These are phyloP conservation scores for Odontamblyopus rebecca DNA, from an alignment of 2,797 vertebrate genomes.

Conservation along the genomic window DNA sequence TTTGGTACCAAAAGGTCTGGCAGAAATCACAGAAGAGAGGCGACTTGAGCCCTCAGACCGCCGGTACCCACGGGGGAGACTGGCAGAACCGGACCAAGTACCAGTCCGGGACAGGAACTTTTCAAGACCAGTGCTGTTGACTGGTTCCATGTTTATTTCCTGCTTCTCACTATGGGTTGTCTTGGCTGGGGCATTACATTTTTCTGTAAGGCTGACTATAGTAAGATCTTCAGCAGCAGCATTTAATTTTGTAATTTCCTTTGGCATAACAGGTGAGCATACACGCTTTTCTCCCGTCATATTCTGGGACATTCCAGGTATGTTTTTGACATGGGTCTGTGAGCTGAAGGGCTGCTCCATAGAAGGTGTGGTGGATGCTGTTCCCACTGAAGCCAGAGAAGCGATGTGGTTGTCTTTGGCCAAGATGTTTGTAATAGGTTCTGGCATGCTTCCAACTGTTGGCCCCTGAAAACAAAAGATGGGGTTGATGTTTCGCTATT, in stretches of 20 bases:
- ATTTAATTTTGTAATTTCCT: neutral
- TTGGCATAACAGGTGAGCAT: conserved; percentile 20
- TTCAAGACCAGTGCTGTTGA: conserved; percentile 12
- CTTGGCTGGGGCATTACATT: conserved; percentile 28
- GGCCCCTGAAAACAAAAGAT: conserved; percentile 32
- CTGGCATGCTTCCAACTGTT: conserved; percentile 28
- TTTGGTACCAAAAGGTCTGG: conserved; percentile 88
- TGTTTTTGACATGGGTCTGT: conserved; percentile 46
- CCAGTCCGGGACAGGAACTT: conserved; percentile 42
- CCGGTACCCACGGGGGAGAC: conserved; percentile 88
- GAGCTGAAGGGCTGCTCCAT: conserved; percentile 46
- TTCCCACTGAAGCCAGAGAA: conserved; percentile 48
- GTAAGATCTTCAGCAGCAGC: conserved; percentile 21
- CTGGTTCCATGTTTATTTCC: conserved; percentile 12
- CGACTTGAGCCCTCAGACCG: conserved; percentile 83
- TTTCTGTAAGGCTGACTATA: neutral
- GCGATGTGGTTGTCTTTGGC: conserved; percentile 41
- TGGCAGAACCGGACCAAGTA: conserved; percentile 67
- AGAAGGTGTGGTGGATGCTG: conserved; percentile 38
- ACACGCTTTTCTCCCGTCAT: conserved; percentile 12
- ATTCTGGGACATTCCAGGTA: conserved; percentile 10
- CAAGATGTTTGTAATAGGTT: conserved; percentile 31
- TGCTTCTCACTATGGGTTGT: conserved; percentile 13
- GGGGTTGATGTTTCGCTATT: neutral
- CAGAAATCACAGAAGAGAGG: conserved; percentile 87